Conservation (phyloP, 2,888 invertebrate species). For the Calameuta pallipes region DNA sequence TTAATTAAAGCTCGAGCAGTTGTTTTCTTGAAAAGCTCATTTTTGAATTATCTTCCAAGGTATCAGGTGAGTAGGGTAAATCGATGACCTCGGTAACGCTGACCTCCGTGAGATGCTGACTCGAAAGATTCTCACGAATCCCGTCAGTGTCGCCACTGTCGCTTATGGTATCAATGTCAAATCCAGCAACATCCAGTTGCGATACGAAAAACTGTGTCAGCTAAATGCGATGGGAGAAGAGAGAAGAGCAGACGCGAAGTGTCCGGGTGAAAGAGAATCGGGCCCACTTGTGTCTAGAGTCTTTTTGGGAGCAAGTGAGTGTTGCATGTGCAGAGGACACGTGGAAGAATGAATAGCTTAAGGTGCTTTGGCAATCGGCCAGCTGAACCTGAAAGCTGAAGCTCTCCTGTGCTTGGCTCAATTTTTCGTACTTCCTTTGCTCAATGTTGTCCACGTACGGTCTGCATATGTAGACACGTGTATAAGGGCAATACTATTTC, state of each 20-base stretch:
- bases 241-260: slow-evolving; percentile 12
- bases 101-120: no score
- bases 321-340: slow-evolving; percentile 22
- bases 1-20: no score
- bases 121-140: no score
- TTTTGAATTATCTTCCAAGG: no score
- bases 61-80: no score
- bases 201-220: slow-evolving; percentile 29
- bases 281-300: background rate
- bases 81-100: no score
- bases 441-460: slow-evolving; percentile 23
- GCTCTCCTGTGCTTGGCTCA: slow-evolving; percentile 49
- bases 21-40: no score
- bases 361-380: slow-evolving; percentile 51
- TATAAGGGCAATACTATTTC: no score
- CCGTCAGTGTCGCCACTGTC: no score
- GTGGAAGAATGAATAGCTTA: slow-evolving; percentile 39
- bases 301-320: background rate
- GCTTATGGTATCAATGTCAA: no score
- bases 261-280: slow-evolving; percentile 16
- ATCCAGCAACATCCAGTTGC: background rate
- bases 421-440: slow-evolving; percentile 45
- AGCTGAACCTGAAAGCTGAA: slow-evolving; percentile 35
- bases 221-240: slow-evolving; percentile 23
- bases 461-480: slow-evolving; percentile 25